Conservation (phyloP, 1,140 invertebrate genomes). For the Epicauta chinensis region DNA sequence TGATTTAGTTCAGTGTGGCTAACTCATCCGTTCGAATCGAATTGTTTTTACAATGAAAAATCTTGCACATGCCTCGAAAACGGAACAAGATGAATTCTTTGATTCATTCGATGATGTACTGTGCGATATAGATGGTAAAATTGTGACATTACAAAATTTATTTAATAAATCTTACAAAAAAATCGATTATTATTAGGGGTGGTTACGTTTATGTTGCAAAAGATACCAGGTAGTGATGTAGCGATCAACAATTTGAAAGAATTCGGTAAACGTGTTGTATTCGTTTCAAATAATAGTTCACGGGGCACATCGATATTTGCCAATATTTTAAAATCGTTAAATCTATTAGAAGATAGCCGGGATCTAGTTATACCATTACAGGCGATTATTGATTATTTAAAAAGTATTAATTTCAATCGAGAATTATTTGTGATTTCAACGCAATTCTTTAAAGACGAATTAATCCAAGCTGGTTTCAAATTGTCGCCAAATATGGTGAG, state of each 20-base stretch:
- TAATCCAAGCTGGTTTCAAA: constrained; percentile 28
- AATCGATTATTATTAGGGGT: constrained; percentile 20
- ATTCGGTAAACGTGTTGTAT: constrained; percentile 32
- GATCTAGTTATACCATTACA: constrained; percentile 22
- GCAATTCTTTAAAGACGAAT: constrained; percentile 21
- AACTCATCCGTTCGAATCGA: too few species aligned
- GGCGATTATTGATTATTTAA: constrained; percentile 27
- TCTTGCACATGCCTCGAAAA: background rate
- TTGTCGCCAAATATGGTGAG: constrained; percentile 17
- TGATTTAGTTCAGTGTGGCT: too few species aligned
- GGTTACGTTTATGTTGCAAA: constrained; percentile 18
- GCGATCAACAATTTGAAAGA: constrained; percentile 25
- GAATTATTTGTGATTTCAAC: constrained; percentile 29
- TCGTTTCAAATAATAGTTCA: constrained; percentile 35
- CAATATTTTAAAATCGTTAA: constrained; percentile 12
- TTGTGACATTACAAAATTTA: too few species aligned
- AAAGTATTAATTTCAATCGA: constrained; percentile 29
- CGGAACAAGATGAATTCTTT: constrained; percentile 4
- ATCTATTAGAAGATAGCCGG: constrained; percentile 11
- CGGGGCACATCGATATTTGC: constrained; percentile 10
- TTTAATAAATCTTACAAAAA: too few species aligned
- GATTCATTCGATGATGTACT: constrained; percentile 4
- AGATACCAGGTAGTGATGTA: constrained; percentile 28
- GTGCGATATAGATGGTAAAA: constrained; percentile 9
- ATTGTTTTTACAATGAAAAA: constrained; percentile 7